Evolutionary conservation across 2,797 vertebrate species (phyloP), one percentile per base, ranked within the genome.

Genomic region (Capromys pilorides): DNA sequence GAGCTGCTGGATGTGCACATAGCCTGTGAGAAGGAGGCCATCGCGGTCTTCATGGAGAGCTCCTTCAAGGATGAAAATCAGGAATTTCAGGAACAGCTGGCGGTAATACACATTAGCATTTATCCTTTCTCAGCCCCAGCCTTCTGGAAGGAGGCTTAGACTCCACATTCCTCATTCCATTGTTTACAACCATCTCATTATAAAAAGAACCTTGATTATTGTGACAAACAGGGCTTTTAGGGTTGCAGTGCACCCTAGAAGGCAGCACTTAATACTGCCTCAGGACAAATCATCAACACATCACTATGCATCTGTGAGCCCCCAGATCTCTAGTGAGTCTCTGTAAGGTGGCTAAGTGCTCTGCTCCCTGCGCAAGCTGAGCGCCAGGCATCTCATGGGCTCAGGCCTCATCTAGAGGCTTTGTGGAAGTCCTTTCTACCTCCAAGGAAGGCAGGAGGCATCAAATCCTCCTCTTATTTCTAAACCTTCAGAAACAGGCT

Each of bases 31-130:
- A 85, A 0, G 31, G 86, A 94, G 57, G 96, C 97, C 73, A 75
- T 96, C 16, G 9, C 45, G 1, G 0, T 94, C 12, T 98, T 98
- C 84, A 91, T 96, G 96, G 54, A 90, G n/a, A 0, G 0, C 16
- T 97, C 97, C 54, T 97, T 98, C 89, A 97, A 89, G 87, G 97
- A 97, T 77, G 86, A 96, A 1, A 45, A 59, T 0, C 51, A 14
- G 13, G n/a, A 49, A 7, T 97, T 96, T 49, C 95, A 97, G 64
- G 54, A 67, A 24, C 36, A 90, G 26, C 90, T 97, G 1, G 1
- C 62, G 94, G 97, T 97, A 90, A 90, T 82, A 26, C 31, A 14
- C 12, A 51, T 69, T 59, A 91, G 77, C 1, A n/a, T 91, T 75
- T 36, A n/a, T 5, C 12, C 36, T 54, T 59, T 45, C 49, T 79